phyloP scores from a whole-genome alignment of 2,797 vertebrate genomes.

The Limnodromus scolopaceus region DNA sequence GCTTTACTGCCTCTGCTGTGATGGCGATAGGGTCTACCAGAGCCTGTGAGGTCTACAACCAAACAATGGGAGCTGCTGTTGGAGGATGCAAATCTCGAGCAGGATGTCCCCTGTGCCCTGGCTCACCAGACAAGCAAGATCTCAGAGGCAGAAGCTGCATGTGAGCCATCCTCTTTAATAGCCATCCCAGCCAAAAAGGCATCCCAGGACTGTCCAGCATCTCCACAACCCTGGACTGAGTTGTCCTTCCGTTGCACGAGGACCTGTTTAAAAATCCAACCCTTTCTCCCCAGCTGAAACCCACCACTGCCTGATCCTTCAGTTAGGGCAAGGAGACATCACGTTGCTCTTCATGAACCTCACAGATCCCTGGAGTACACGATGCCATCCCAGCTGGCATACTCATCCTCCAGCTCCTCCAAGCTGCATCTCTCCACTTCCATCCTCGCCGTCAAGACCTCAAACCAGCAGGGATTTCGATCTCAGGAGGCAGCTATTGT shows the following conservation, averaged over 20 bases:
- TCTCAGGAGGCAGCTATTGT: slow-evolving; percentile 58
- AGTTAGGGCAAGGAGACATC: neutral
- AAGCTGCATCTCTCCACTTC: neutral
- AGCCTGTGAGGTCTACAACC: neutral
- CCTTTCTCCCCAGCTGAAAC: neutral
- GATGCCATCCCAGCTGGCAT: neutral
- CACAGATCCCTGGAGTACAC: rapidly evolving
- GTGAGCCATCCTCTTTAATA: neutral
- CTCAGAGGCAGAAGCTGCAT: neutral
- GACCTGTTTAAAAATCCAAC: neutral
- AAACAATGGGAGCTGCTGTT: neutral
- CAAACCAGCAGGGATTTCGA: slow-evolving; percentile 43
- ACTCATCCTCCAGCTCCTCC: neutral
- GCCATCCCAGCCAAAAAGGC: neutral
- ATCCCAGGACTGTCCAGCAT: neutral
- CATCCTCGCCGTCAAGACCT: neutral
- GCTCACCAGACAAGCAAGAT: neutral
- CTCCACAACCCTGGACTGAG: neutral
- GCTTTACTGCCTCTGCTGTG: neutral
- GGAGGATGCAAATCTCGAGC: neutral
- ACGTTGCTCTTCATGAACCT: neutral
- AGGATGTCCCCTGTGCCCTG: neutral
- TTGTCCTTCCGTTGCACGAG: neutral
- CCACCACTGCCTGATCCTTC: neutral
- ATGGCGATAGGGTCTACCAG: rapidly evolving